Conservation (phyloP, 2,888 invertebrate species). For the Epinotia brunnichana region DNA sequence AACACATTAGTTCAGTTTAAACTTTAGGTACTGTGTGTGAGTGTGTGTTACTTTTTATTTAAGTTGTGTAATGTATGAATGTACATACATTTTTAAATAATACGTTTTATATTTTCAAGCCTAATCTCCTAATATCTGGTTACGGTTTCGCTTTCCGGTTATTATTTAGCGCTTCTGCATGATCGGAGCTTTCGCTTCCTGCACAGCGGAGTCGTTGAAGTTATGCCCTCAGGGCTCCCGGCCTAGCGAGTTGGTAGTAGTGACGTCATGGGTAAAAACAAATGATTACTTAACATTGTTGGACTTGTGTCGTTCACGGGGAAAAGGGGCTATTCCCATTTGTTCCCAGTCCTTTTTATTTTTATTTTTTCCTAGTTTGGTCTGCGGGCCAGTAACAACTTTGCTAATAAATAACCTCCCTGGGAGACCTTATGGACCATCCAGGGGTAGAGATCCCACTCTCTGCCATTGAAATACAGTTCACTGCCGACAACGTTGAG, state of each 20-base stretch:
- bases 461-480: too few species aligned
- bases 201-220: conserved; percentile 70
- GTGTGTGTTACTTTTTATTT: not conserved
- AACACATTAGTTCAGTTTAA: not conserved
- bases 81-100: conserved; percentile 20
- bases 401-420: too few species aligned
- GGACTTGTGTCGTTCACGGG: too few species aligned
- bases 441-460: too few species aligned
- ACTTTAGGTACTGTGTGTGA: conserved; percentile 24
- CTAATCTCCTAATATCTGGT: conserved; percentile 28
- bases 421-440: too few species aligned
- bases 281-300: not conserved
- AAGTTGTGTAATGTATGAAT: not conserved
- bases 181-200: conserved; percentile 50
- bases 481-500: too few species aligned
- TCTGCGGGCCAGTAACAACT: too few species aligned
- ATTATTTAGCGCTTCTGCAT: conserved; percentile 55
- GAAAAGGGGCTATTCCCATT: too few species aligned
- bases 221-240: conserved; percentile 79
- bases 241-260: conserved; percentile 29
- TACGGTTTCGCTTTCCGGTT: conserved; percentile 37
- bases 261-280: conserved; percentile 32
- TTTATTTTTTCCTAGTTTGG: too few species aligned
- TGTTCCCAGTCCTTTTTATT: too few species aligned
- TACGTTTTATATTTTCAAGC: conserved; percentile 25